Evolutionary conservation across 2,797 vertebrate species (phyloP).

Genomic region (Ctenochaetus hawaiiensis): DNA sequence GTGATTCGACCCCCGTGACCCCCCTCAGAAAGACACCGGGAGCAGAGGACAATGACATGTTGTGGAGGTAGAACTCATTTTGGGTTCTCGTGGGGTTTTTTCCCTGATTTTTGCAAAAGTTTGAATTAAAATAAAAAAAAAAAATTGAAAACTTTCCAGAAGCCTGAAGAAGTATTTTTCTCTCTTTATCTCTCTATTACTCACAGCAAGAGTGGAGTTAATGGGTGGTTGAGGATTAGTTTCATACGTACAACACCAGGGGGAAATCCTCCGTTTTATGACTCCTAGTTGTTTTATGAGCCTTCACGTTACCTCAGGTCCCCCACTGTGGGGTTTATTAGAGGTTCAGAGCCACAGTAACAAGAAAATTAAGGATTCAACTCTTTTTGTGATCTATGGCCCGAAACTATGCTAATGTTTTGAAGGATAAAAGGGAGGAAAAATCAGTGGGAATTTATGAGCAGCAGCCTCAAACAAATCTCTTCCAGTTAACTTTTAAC

Average conservation of each 20-base stretch:
- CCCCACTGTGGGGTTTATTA: constrained; percentile 45
- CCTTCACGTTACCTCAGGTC: constrained; percentile 14
- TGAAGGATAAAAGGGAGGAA: neutral
- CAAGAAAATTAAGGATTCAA: constrained; percentile 12
- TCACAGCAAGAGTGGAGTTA: neutral
- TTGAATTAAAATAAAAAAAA: neutral
- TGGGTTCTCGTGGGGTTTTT: constrained; percentile 1
- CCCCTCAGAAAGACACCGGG: constrained; percentile 37
- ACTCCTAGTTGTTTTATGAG: constrained; percentile 50
- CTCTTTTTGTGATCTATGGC: neutral
- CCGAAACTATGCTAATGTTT: neutral
- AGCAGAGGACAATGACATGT: constrained; percentile 61
- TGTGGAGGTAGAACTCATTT: constrained; percentile 16
- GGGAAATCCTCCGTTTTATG: constrained; percentile 51
- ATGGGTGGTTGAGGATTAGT: constrained; percentile 3
- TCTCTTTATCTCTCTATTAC: neutral
- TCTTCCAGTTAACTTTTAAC: neutral
- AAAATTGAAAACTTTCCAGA: neutral
- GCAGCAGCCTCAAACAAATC: neutral
- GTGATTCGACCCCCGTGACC: constrained; percentile 68
- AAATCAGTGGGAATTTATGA: neutral
- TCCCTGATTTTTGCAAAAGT: neutral
- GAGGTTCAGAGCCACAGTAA: constrained; percentile 7
- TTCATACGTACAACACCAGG: constrained; percentile 4
- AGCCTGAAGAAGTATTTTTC: neutral